Base-by-base conservation (phyloP, 30 jellyfish, hydroid and myxozoan species). In the Hydractinia echinata region DNA sequence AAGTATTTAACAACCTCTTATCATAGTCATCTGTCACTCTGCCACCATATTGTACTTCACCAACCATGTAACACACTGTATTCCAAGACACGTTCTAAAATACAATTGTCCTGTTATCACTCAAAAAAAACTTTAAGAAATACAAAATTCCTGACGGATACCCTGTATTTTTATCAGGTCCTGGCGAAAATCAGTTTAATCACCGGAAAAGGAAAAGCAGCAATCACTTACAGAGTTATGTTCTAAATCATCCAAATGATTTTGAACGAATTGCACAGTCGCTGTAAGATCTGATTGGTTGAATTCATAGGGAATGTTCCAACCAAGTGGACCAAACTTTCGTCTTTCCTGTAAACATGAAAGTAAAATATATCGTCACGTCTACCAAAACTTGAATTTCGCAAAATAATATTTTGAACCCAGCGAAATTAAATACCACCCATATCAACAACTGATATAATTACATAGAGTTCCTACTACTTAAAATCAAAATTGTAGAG, bases 31-130 rank as follows among this genome's bases (percentile, higher is more conserved):
- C 97, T 13, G 97, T 91, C 9, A 91, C 97, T 13, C 97, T 96
- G 4, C 97, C 97, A 71, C 97, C 97, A 81, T 91, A 91, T 69
- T 91, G 97, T 13, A 91, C 97, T 82, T 91, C 97, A 4, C 97
- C 97, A 61, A 91, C 85, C 97, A 91, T 91, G 86, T 91, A 91
- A 5, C 97, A 81, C 6, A 91, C 97, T 51, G 97, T 91, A 53
- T 79, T 86, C 97, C 97, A 91, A 4, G 97, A 91, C 5, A 91
- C 90, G 18, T 90, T 77, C 97, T 91, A 76, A 54, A 72, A 7
- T 16, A 66, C 52, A 54, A 30, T 6, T 5, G 49, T 30, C 2
- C 44, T 30, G 44, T 30, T 30, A 64, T 51, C 74, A 13, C 69
- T 11, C n/a, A n/a, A 53, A 82, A 14, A 5, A 62, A n/a, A 51